Percentiles rank a stretch among this genome's conserved stretches.
These are phyloP conservation scores for Sturnira hondurensis DNA, from an alignment of 2,113 vertebrate species.

Conservation along the genomic window DNA sequence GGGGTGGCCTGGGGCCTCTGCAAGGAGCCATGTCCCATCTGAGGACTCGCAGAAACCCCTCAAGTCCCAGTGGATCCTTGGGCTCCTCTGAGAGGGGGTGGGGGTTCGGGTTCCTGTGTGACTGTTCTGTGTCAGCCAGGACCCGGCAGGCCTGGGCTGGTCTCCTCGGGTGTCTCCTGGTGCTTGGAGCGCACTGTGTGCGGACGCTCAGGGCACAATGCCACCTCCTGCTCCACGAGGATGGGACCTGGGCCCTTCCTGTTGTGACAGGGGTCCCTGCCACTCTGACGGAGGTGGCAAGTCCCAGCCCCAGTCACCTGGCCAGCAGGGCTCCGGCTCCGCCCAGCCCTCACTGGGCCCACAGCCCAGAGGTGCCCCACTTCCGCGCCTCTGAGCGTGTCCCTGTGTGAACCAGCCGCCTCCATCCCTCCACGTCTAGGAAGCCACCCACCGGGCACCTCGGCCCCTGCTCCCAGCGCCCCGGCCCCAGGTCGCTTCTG, in stretches of 20 bases:
- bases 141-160: background rate
- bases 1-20: background rate
- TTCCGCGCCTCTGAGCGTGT: background rate
- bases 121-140: background rate
- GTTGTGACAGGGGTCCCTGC: background rate
- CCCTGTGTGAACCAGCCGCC: background rate
- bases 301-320: background rate
- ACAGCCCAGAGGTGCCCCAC: background rate
- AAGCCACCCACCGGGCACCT: background rate
- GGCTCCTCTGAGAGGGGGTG: background rate
- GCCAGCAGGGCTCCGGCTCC: rapidly evolving
- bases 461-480: background rate
- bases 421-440: rapidly evolving
- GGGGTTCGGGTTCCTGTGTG: background rate
- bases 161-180: background rate
- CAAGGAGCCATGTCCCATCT: background rate
- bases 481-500: too few species aligned
- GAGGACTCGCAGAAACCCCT: background rate
- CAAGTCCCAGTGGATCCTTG: too few species aligned
- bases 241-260: background rate
- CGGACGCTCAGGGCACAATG: too few species aligned
- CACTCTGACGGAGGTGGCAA: too few species aligned
- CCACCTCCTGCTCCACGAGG: background rate
- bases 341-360: background rate
- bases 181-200: rapidly evolving